Evolutionary conservation across 2,888 invertebrate genomes (phyloP), one percentile per base, ranked within the genome.

Genomic region (Amphipyra tragopoginis): DNA sequence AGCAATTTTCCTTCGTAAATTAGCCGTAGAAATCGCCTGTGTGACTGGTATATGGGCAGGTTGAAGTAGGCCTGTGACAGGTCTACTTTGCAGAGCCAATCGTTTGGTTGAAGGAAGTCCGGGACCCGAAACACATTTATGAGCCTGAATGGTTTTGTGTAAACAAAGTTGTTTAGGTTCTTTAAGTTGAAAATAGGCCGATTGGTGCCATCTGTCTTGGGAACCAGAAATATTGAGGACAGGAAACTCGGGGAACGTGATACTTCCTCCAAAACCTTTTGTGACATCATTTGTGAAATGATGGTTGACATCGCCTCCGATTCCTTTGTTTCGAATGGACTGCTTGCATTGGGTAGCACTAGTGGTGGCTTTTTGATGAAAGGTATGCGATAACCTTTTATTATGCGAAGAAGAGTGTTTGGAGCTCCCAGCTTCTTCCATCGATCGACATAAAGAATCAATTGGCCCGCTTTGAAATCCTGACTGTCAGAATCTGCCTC

Each of bases 21-120:
- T 1, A 83, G 48, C 0, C 77, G 50, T 14, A 81, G 56, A 33
- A 76, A 82, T 4, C 75, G 11, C 29, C 75, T 64, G 69, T 80
- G 79, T 13, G 45, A 13, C 8, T 15, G 44, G 0, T 62, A 15
- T 34, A 81, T 44, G 1, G 45, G 14, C 6, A 82, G 13, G 15
- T 81, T 71, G 54, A 78, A 81, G 47, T 79, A 80, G 0, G 78
- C 80, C 36, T 77, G 69, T 0, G 71, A 69, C 0, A 77, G 39
- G 44, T 80, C 79, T 13, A 80, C 42, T 54, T 80, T 82, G 49
- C 56, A 55, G 40, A 81, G 38, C 71, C 75, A 80, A 40, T 82
- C 80, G 8, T 51, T 1, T 0, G 48, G 60, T 50, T 81, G 80
- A 2, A 82, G 51, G 26, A 81, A 82, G 8, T 79, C 64, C 14